Conservation (phyloP, 2,888 invertebrate species). For the Nezara viridula region DNA sequence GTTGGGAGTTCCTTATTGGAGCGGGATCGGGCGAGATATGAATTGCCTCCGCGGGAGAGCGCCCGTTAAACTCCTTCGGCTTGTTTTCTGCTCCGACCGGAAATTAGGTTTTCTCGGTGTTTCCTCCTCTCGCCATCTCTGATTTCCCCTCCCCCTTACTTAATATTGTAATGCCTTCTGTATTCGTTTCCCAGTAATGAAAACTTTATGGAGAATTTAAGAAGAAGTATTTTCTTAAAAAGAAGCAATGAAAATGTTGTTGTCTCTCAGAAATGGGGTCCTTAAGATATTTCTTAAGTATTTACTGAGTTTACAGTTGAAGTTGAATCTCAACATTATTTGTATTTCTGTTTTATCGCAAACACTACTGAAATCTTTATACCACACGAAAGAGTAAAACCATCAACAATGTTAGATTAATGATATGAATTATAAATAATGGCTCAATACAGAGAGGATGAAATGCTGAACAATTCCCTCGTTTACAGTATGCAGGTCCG, state of each 20-base stretch:
- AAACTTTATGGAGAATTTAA: conserved; percentile 35
- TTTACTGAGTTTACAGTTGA: not conserved
- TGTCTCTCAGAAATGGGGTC: not conserved
- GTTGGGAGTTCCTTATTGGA: conserved; percentile 12
- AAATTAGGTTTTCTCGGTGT: conserved; percentile 48
- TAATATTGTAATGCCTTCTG: conserved; percentile 13
- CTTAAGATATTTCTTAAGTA: not conserved
- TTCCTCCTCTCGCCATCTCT: conserved; percentile 2
- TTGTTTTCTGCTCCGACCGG: conserved; percentile 45
- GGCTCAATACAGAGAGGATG: too few relatives aligned
- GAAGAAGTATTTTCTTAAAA: conserved; percentile 3
- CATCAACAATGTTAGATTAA: too few relatives aligned
- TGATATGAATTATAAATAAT: too few relatives aligned
- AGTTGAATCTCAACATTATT: not conserved
- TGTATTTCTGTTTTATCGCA: not conserved
- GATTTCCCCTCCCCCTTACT: not conserved
- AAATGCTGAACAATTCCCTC: too few relatives aligned
- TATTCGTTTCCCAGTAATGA: conserved; percentile 18
- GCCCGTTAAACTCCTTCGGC: conserved; percentile 42
- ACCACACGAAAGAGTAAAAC: too few relatives aligned
- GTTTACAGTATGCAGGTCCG: too few relatives aligned
- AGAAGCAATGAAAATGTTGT: not conserved
- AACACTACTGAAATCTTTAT: not conserved
- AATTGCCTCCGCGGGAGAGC: conserved; percentile 9
- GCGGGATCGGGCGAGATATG: not conserved